These are phyloP conservation scores for Synergus gifuensis DNA, from an alignment of 2,888 invertebrate genomes.

Conservation along the genomic window DNA sequence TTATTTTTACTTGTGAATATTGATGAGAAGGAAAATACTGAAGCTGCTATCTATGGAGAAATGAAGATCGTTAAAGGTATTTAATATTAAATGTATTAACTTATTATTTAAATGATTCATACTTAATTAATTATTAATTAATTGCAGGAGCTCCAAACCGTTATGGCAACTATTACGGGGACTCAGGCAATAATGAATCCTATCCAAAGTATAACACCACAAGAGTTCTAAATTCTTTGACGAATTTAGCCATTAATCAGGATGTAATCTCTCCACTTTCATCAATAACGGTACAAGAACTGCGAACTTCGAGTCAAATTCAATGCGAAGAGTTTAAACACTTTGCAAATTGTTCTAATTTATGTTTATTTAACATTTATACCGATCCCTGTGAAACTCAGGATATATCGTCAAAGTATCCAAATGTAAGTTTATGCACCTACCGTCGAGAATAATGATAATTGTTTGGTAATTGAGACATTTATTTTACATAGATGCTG, in stretches of 20 bases:
- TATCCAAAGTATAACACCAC: constrained; percentile 63
- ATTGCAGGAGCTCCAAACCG: constrained; percentile 53
- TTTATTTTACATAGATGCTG: constrained; percentile 59
- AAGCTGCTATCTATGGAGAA: constrained; percentile 60
- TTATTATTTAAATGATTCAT: background rate
- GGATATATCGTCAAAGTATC: constrained; percentile 64
- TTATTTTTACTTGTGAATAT: constrained; percentile 85
- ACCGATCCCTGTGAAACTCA: constrained; percentile 71
- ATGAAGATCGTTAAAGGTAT: constrained; percentile 70
- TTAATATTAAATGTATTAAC: background rate
- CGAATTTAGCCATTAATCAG: constrained; percentile 59
- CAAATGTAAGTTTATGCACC: constrained; percentile 57
- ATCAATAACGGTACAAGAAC: constrained; percentile 45
- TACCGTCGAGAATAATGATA: too few relatives aligned
- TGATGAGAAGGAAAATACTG: constrained; percentile 79
- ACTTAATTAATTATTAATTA: background rate
- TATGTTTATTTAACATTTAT: constrained; percentile 68
- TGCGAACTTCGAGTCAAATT: constrained; percentile 58
- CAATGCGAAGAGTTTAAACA: constrained; percentile 54
- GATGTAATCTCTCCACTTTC: constrained; percentile 30
- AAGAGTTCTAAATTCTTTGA: constrained; percentile 59
- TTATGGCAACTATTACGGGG: constrained; percentile 63
- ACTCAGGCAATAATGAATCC: constrained; percentile 55
- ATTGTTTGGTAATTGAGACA: too few relatives aligned
- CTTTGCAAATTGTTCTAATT: constrained; percentile 58